Conservation (phyloP, 2,888 invertebrate genomes). For the Norana najaformis region DNA sequence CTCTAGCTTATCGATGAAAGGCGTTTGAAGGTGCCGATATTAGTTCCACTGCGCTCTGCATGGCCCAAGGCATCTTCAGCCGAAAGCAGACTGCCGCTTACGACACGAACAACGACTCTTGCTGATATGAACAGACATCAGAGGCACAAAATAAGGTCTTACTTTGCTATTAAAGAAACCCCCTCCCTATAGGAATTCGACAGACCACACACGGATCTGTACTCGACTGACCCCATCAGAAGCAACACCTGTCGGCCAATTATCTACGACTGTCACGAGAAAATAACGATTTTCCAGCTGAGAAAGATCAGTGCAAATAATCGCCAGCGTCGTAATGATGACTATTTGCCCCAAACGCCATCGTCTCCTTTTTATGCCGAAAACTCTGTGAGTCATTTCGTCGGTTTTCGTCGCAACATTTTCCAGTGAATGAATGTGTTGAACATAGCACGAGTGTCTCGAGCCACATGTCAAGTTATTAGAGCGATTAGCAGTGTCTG, state of each 20-base stretch:
- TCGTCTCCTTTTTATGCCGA: neutral
- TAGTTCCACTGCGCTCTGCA: neutral
- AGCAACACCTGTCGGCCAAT: neutral
- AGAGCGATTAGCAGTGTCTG: no score
- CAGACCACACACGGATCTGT: neutral
- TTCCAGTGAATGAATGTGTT: neutral
- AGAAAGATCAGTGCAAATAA: neutral
- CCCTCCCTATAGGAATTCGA: neutral
- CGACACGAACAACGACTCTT: neutral
- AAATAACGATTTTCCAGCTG: neutral
- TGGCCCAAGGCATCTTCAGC: neutral
- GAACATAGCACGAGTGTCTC: no score
- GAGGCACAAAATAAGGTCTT: neutral
- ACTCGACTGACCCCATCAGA: neutral
- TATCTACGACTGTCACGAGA: neutral
- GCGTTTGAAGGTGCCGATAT: neutral
- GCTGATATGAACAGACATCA: neutral
- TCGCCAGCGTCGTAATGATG: neutral
- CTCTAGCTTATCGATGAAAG: neutral
- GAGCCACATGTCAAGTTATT: no score
- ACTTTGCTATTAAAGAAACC: neutral
- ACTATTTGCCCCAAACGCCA: no score
- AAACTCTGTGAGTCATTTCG: no score
- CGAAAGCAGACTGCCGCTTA: neutral
- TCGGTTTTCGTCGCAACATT: neutral